Conservation (phyloP, 2,797 vertebrate genomes). For the Sitta carolinensis region DNA sequence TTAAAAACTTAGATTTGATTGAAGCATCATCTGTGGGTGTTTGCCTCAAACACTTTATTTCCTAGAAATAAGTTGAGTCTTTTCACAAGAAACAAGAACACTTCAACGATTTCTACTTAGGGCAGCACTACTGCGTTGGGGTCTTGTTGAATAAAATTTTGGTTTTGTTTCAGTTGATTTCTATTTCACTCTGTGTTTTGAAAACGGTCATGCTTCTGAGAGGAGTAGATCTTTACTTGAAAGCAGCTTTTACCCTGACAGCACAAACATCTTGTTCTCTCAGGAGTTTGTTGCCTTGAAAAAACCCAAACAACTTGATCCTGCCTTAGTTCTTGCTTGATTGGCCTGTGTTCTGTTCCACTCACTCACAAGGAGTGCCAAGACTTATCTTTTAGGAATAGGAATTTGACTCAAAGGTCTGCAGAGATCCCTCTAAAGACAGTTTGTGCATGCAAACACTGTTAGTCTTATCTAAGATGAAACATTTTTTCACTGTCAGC, state of each 20-base stretch:
- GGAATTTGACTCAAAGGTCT: neutral
- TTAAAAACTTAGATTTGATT: neutral
- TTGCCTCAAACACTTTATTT: neutral
- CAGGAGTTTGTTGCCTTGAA: neutral
- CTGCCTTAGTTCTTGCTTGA: neutral
- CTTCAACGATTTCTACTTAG: neutral
- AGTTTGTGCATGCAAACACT: neutral
- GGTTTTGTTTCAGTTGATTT: neutral
- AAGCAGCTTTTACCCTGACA: neutral
- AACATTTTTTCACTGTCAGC: neutral
- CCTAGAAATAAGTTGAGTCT: neutral
- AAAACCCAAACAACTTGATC: neutral
- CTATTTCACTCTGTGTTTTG: neutral
- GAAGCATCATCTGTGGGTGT: neutral
- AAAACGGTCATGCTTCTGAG: neutral
- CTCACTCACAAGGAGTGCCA: neutral
- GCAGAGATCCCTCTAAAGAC: neutral
- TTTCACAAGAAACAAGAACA: neutral
- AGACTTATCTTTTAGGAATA: neutral
- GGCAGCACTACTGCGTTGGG: neutral
- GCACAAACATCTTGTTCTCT: neutral
- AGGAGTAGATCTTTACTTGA: neutral
- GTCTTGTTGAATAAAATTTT: neutral
- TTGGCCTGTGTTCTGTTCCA: neutral
- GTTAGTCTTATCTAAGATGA: neutral